These are phyloP conservation scores for Psilopogon haemacephalus DNA, from an alignment of 2,113 vertebrate species.

Conservation along the genomic window DNA sequence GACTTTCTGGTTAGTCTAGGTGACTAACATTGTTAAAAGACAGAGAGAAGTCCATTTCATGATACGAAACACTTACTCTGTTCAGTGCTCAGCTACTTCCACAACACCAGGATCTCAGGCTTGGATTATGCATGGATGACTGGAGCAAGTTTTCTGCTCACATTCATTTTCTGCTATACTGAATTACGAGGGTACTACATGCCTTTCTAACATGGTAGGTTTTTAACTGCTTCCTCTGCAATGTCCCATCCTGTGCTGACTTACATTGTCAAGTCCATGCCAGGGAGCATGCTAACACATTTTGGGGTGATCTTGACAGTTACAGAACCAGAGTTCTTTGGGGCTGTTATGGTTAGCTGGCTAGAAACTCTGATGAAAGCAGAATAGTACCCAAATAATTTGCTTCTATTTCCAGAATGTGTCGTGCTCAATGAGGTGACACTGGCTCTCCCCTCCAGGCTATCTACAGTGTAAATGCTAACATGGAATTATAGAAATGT, in stretches of 20 bases:
- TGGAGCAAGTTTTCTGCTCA: not conserved
- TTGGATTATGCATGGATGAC: not conserved
- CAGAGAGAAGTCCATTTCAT: not conserved
- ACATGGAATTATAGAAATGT: not conserved
- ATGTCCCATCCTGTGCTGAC: rapidly evolving
- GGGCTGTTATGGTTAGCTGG: not conserved
- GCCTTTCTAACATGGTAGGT: not conserved
- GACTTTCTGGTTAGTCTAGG: not conserved
- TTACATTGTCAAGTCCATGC: not conserved
- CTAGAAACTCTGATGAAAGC: not conserved
- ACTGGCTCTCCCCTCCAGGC: not conserved
- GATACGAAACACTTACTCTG: not conserved
- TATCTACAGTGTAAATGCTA: not conserved
- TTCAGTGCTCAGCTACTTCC: not conserved
- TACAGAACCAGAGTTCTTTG: not conserved
- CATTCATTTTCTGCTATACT: not conserved
- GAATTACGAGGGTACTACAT: rapidly evolving
- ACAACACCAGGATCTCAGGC: not conserved
- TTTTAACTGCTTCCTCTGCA: not conserved
- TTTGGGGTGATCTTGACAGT: not conserved
- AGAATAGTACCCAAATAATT: not conserved
- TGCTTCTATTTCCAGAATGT: not conserved
- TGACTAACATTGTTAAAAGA: not conserved
- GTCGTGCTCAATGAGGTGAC: not conserved
- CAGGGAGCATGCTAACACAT: not conserved